A percentile compares a stretch with the other conserved stretches of the same genome.
phyloP scores from a whole-genome alignment of 1,140 invertebrate species.

The Drosophila quadrilineata region DNA sequence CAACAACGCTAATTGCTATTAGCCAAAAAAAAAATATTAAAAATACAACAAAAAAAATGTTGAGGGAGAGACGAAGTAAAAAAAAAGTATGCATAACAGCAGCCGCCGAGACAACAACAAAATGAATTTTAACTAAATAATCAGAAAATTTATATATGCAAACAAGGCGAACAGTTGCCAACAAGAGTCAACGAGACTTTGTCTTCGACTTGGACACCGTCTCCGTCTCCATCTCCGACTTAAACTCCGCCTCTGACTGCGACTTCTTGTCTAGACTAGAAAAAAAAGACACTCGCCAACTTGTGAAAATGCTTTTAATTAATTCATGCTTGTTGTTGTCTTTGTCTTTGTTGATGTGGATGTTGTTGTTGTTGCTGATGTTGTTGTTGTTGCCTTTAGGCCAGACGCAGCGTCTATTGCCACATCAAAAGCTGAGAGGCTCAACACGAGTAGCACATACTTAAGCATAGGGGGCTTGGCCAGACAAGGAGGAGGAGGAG shows the following conservation, averaged over 20 bases:
- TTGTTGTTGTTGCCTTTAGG: constrained; percentile 17
- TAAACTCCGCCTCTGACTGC: too few species aligned
- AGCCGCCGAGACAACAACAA: neutral
- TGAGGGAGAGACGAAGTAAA: too few species aligned
- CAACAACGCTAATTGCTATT: constrained; percentile 71
- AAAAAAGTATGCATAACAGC: constrained; percentile 51
- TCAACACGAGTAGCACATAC: too few species aligned
- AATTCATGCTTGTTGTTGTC: constrained; percentile 61
- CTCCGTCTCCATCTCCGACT: too few species aligned
- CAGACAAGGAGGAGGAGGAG: too few species aligned
- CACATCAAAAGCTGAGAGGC: constrained; percentile 38
- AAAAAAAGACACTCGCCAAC: constrained; percentile 50
- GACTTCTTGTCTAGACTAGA: constrained; percentile 33
- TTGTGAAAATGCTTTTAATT: constrained; percentile 72
- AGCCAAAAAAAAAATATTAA: too few species aligned
- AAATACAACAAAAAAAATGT: too few species aligned
- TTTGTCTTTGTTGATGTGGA: too few species aligned
- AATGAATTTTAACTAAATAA: constrained; percentile 56
- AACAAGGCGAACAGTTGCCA: constrained; percentile 66
- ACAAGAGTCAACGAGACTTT: too few species aligned
- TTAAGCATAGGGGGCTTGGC: too few species aligned
- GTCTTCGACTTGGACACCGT: too few species aligned
- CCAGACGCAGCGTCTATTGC: constrained; percentile 51
- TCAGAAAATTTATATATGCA: constrained; percentile 71
- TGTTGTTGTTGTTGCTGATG: constrained; percentile 22